These are phyloP conservation scores for Phainopepla nitens DNA, from an alignment of 2,113 vertebrate species.

Conservation along the genomic window DNA sequence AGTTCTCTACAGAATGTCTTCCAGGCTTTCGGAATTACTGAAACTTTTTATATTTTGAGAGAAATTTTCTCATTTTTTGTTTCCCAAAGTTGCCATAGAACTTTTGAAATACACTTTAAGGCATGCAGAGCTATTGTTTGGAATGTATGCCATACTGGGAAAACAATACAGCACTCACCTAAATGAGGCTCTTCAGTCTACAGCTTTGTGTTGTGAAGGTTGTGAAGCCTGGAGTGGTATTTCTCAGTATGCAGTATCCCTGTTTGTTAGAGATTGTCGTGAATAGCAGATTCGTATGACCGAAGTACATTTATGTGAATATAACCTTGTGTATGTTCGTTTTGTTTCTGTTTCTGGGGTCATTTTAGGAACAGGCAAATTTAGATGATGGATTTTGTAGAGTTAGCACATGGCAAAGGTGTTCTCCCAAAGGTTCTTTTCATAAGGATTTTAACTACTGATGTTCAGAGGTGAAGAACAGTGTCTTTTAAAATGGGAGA, in stretches of 20 bases:
- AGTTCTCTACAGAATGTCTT: not conserved
- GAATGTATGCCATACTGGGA: not conserved
- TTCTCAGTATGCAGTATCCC: not conserved
- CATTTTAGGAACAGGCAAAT: not conserved
- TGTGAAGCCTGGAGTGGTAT: not conserved
- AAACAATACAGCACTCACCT: not conserved
- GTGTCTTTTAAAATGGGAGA: not conserved
- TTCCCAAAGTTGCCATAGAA: not conserved
- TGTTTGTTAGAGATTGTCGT: not conserved
- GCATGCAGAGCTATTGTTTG: not conserved
- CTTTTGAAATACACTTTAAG: not conserved
- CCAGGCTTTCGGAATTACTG: not conserved
- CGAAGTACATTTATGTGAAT: not conserved
- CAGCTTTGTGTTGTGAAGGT: not conserved
- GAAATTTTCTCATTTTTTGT: not conserved
- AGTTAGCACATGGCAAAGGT: not conserved
- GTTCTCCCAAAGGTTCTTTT: not conserved
- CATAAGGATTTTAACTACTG: not conserved
- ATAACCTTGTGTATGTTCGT: not conserved
- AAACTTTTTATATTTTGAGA: not conserved
- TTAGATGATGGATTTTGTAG: not conserved
- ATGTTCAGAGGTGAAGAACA: not conserved
- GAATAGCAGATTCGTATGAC: not conserved
- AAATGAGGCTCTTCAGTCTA: rapidly evolving
- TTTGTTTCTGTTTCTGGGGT: not conserved